phyloP scores from a whole-genome alignment of 2,113 vertebrate species.

The Sterna hirundo region DNA sequence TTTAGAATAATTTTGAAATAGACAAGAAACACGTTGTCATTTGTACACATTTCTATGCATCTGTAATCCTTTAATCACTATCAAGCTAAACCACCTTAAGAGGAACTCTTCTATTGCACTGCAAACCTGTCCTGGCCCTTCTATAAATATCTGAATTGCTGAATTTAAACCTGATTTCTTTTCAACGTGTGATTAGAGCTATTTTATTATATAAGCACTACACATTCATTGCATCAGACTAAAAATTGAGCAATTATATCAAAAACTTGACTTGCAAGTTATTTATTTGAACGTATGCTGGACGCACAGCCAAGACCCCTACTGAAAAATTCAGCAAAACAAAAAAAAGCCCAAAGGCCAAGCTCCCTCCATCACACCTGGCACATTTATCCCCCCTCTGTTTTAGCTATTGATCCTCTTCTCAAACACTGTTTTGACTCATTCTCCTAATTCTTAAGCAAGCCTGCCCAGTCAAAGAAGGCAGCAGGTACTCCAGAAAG shows the following conservation, averaged over 20 bases:
- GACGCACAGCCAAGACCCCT: neutral
- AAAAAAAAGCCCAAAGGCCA: neutral
- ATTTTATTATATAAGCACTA: neutral
- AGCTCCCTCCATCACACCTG: neutral
- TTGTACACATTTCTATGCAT: neutral
- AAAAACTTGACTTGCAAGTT: neutral
- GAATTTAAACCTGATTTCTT: neutral
- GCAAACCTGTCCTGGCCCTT: neutral
- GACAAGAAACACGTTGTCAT: neutral
- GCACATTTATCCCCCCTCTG: neutral
- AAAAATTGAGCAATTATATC: neutral
- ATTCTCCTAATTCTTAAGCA: neutral
- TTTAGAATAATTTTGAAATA: neutral
- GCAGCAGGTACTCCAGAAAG: neutral
- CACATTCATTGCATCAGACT: neutral
- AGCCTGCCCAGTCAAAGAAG: neutral
- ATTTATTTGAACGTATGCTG: neutral
- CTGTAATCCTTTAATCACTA: neutral
- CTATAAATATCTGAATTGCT: neutral
- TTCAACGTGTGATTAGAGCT: neutral
- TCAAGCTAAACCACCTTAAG: neutral
- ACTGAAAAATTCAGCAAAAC: neutral
- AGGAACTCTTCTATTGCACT: neutral
- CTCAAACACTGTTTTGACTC: neutral
- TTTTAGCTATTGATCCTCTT: neutral